phyloP scores from a whole-genome alignment of 2,888 invertebrate genomes.

The Andrena marginata region DNA sequence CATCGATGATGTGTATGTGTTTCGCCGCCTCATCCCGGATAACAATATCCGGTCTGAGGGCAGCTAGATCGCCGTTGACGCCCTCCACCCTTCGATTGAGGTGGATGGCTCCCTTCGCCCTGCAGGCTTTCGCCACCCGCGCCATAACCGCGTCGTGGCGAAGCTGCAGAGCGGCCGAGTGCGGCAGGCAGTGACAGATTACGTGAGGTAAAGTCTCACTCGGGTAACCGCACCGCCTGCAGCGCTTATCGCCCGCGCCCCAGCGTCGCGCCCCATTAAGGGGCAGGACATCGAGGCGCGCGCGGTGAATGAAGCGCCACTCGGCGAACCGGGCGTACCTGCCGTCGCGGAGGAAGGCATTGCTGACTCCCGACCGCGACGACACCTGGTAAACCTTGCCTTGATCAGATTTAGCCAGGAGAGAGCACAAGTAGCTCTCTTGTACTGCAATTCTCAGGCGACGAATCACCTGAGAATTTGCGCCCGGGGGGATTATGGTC shows the following conservation, averaged over 20 bases:
- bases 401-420: too few species aligned
- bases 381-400: too few species aligned
- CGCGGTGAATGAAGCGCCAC: slow-evolving; percentile 81
- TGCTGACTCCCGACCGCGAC: too few species aligned
- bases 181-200: slow-evolving; percentile 74
- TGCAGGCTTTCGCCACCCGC: slow-evolving; percentile 61
- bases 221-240: slow-evolving; percentile 71
- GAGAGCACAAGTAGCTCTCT: too few species aligned
- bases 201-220: slow-evolving; percentile 76
- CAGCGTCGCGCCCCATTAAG: slow-evolving; percentile 67
- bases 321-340: slow-evolving; percentile 78
- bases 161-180: slow-evolving; percentile 73
- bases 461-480: too few species aligned
- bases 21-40: slow-evolving; percentile 61
- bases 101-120: slow-evolving; percentile 39
- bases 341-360: slow-evolving; percentile 42
- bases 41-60: slow-evolving; percentile 63
- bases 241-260: slow-evolving; percentile 68
- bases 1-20: slow-evolving; percentile 73
- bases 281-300: slow-evolving; percentile 77
- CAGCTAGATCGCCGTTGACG: slow-evolving; percentile 38
- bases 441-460: too few species aligned
- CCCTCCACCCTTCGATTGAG: slow-evolving; percentile 58
- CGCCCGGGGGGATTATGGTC: too few species aligned
- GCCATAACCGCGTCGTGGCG: slow-evolving; percentile 72